Base-by-base conservation (phyloP, 2,888 invertebrate species). In the Drosophila kanekoi region DNA sequence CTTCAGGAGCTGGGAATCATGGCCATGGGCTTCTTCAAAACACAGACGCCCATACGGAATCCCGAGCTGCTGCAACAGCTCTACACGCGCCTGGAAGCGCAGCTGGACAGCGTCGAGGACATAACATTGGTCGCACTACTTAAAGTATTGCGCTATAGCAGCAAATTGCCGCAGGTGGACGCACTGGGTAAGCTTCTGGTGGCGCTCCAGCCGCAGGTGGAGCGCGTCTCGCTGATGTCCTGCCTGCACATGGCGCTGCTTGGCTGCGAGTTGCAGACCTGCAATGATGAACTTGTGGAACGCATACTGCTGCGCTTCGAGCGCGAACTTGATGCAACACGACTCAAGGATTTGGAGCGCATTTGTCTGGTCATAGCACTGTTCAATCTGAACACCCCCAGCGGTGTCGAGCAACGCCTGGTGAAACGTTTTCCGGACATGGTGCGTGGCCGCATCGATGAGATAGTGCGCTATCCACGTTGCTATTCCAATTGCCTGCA, bases 11-110 rank as follows among this genome's bases (percentile, higher is more conserved):
- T 96, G 63, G 95, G 95, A 11, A 93, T 97, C 13, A 93, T 96
- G 77, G 94, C 95, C 4, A 95, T 96, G 94, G 96, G 95, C 0
- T 96, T 96, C 90, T 97, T 97, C 83, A 96, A 96, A 93, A 95
- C 95, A 14, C 94, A 95, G 92, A 95, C 94, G 1, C 94, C 93
- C 14, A 93, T 97, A 51, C 93, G 94, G 69, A 94, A 93, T 89
- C 75, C 89, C 3, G 86, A 91, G 0, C 81, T 96, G 43, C 56
- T 95, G 0, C 79, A 92, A 3, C 92, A 93, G 54, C 93, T 95
- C 1, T 94, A 95, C 37, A 75, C 92, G 2, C 93, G 93, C 83
- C 89, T 95, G 0, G 93, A 93, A n/a, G 88, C 92, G 9, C 92
- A 94, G 70, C 82, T 94, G 16, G 91, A 93, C 20, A 92, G 89